These are phyloP conservation scores for Drosophila serrata DNA, from an alignment of 1,140 invertebrate genomes.

Conservation along the genomic window DNA sequence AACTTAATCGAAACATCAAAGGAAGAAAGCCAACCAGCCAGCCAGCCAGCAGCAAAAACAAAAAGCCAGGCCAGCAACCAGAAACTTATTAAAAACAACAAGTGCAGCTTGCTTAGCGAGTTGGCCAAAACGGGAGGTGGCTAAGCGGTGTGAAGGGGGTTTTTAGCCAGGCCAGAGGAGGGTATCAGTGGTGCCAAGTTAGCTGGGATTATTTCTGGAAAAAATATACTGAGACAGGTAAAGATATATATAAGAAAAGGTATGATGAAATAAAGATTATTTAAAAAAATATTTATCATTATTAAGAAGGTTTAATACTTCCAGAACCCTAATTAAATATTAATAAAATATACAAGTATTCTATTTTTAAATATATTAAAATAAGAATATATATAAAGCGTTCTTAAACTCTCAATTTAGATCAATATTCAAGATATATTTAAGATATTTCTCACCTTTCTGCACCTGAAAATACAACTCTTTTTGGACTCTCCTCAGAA, in stretches of 20 bases:
- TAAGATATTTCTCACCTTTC: not conserved
- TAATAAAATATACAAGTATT: not conserved
- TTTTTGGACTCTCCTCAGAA: not conserved
- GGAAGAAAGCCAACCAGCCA: constrained; percentile 48
- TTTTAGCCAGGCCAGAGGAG: constrained; percentile 2
- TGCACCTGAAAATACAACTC: not conserved
- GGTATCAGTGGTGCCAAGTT: constrained; percentile 5
- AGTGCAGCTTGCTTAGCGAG: constrained; percentile 66
- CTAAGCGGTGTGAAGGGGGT: not conserved
- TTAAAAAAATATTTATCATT: not conserved
- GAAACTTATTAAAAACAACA: constrained; percentile 85
- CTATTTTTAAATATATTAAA: not conserved
- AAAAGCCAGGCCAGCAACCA: constrained; percentile 45
- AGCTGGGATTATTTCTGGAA: not conserved
- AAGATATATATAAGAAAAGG: not conserved
- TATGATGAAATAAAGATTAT: not conserved
- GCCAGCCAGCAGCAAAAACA: constrained; percentile 39
- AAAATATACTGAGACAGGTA: not conserved
- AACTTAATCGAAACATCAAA: constrained; percentile 84
- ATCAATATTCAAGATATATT: not conserved
- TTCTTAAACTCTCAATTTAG: not conserved
- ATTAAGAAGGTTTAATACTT: not conserved
- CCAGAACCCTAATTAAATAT: not conserved
- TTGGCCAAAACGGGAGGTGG: constrained; percentile 25
- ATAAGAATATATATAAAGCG: not conserved